Percentiles rank a stretch among this genome's conserved stretches.
These are phyloP conservation scores for Chloropsis cyanopogon DNA, from an alignment of 2,113 vertebrate genomes.

Conservation along the genomic window DNA sequence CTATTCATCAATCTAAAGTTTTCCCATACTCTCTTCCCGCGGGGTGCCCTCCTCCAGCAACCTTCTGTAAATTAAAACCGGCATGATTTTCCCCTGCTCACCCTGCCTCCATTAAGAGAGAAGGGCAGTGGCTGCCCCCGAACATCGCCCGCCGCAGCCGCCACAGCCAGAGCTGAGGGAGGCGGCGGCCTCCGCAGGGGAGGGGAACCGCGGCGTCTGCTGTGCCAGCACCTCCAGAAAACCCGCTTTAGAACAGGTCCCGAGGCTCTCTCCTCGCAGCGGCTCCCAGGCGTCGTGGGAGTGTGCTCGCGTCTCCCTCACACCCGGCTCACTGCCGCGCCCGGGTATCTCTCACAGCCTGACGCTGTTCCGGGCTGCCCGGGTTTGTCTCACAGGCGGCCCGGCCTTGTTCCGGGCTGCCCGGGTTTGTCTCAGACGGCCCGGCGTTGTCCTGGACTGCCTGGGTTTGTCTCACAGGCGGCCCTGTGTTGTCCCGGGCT, in stretches of 20 bases:
- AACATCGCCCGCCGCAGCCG: background rate
- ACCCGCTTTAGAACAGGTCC: background rate
- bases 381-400: background rate
- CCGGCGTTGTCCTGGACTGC: accelerated
- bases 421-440: no score
- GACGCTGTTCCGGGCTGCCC: background rate
- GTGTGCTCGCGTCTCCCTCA: background rate
- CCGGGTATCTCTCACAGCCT: no score
- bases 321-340: accelerated
- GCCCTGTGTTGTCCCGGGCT: accelerated
- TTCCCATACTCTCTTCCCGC: background rate
- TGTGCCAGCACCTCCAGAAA: background rate
- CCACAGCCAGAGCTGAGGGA: background rate
- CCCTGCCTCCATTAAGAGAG: background rate
- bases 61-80: background rate
- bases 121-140: background rate
- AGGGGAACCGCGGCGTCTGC: accelerated
- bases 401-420: background rate
- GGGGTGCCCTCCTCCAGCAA: background rate
- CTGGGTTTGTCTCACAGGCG: background rate
- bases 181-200: background rate
- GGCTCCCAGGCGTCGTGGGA: background rate
- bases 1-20: background rate
- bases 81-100: background rate
- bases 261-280: background rate